These are phyloP conservation scores for Hypotaenidia okinawae DNA, from an alignment of 2,797 vertebrate species.

Conservation along the genomic window DNA sequence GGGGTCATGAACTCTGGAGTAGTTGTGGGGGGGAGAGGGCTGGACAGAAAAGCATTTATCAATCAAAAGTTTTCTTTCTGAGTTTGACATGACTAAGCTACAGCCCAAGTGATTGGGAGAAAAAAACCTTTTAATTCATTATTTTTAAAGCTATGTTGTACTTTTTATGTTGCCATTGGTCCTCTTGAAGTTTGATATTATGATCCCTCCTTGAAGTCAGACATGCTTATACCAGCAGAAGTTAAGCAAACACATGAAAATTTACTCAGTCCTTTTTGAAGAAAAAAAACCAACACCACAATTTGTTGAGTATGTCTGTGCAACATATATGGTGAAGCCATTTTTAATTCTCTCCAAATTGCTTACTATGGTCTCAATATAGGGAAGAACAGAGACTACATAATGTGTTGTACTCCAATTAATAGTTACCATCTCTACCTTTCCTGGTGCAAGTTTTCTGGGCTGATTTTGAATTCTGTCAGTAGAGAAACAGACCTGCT, in stretches of 20 bases:
- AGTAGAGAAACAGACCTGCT: not conserved
- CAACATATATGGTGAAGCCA: not conserved
- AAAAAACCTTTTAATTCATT: constrained; percentile 80
- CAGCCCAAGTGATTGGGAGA: constrained; percentile 82
- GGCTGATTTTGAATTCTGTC: constrained; percentile 7
- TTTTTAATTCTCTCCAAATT: not conserved
- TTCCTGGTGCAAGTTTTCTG: not conserved
- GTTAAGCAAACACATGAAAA: not conserved
- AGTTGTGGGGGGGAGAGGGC: constrained; percentile 37
- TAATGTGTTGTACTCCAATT: not conserved
- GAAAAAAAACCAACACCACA: not conserved
- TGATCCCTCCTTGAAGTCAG: not conserved
- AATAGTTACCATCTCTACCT: not conserved
- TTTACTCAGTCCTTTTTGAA: not conserved
- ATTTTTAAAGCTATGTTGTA: constrained; percentile 78
- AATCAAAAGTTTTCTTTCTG: constrained; percentile 87
- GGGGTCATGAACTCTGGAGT: constrained; percentile 87
- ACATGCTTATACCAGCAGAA: not conserved
- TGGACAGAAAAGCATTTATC: constrained; percentile 85
- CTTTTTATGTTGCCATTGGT: constrained; percentile 18
- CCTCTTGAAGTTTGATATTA: constrained; percentile 56
- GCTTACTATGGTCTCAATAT: not conserved
- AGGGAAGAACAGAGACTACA: not conserved
- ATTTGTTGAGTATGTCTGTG: not conserved
- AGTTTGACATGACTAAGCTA: constrained; percentile 84